A percentile compares a stretch with the other conserved stretches of the same genome.
Evolutionary conservation across 2,888 invertebrate genomes (phyloP).

Genomic region (Acheta domesticus): DNA sequence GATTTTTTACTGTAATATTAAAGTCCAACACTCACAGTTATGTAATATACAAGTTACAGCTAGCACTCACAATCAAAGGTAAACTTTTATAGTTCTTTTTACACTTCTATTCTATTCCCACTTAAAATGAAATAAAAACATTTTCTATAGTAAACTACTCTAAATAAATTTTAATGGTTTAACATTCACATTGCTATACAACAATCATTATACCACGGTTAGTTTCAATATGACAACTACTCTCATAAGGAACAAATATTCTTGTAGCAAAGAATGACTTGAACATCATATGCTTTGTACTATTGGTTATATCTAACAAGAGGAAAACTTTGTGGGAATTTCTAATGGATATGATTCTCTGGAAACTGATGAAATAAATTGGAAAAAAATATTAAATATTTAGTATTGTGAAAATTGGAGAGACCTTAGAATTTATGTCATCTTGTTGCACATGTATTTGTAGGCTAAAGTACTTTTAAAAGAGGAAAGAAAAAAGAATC

Average conservation of each 20-base stretch:
- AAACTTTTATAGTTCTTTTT: conserved; percentile 2
- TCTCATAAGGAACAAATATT: neutral
- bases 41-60: neutral
- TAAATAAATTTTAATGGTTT: conserved; percentile 1
- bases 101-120: conserved; percentile 1
- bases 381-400: too few species aligned
- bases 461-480: too few species aligned
- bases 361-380: too few species aligned
- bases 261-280: neutral
- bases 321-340: too few species aligned
- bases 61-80: conserved; percentile 18
- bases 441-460: too few species aligned
- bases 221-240: neutral
- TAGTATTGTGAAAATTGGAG: too few species aligned
- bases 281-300: too few species aligned
- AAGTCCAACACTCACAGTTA: neutral
- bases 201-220: conserved; percentile 9
- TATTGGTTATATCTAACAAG: too few species aligned
- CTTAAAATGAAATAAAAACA: neutral
- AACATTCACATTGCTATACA: conserved; percentile 1
- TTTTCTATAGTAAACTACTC: neutral
- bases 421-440: too few species aligned
- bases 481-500: too few species aligned
- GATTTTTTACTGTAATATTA: neutral
- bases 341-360: too few species aligned